Base-by-base conservation (phyloP, 2,797 vertebrate species). In the Pogonophryne albipinna region DNA sequence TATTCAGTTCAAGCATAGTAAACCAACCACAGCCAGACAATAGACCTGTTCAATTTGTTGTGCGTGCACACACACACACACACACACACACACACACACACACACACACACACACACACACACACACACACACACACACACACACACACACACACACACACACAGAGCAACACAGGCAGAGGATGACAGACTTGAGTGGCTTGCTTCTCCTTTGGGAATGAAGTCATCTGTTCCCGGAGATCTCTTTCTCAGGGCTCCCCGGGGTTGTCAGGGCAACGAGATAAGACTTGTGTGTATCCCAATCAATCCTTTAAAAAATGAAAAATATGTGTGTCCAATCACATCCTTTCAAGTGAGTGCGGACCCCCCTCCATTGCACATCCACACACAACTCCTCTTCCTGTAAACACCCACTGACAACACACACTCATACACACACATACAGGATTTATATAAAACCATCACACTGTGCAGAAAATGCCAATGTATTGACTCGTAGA, bases 211-310 rank as follows among this genome's bases (percentile, higher is more conserved):
- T 4, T 34, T 60, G 86, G 87, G 88, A 88, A 83, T 86, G 34
- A 85, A 90, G 80, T 90, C 78, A 74, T 91, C 82, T 67, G 66
- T 73, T 84, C 68, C 34, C 15, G 57, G 74, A 75, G 68, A 83
- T 78, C 42, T 69, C 71, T 64, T 71, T 41, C 19, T 59, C 52
- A 5, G 12, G 64, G 46, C 71, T 60, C 34, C 41, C 0, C 6
- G 56, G 23, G 71, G 87, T 90, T 87, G 76, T 85, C 76, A 84
- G 67, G 79, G 83, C 58, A 83, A 91, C 70, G 50, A 50, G 73
- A 76, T 77, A 74, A 31, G 64, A 71, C 64, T 8, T 71, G 58
- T 38, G 44, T 64, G 4, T 66, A 79, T 90, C 79, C 75, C 20
- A 42, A 89, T 91, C 79, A 78, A 87, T 84, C 72, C 72, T 66